Percentiles rank a stretch among this genome's conserved stretches.
These are phyloP conservation scores for Nomia melanderi DNA, from an alignment of 1,140 invertebrate genomes.

Conservation along the genomic window DNA sequence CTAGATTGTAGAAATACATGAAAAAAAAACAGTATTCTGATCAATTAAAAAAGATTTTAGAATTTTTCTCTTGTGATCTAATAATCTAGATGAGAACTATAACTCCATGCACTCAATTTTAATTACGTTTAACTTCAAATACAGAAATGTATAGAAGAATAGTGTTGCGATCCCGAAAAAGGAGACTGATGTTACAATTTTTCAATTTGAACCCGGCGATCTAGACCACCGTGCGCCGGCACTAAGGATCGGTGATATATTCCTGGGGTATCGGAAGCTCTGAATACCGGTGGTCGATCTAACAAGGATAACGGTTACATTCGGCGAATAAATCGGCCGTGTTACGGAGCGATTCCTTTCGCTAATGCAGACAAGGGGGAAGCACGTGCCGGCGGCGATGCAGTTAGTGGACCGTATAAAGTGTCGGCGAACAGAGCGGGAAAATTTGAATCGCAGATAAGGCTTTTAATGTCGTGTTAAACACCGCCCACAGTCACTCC, in stretches of 20 bases:
- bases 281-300: constrained; percentile 21
- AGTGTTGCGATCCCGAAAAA: too few species aligned
- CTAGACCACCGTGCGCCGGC: too few species aligned
- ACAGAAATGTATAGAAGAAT: too few species aligned
- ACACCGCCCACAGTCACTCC: not conserved
- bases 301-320: constrained; percentile 32
- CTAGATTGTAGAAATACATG: too few species aligned
- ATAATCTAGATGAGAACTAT: too few species aligned
- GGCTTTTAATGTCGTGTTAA: constrained; percentile 28
- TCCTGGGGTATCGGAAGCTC: not conserved
- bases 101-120: too few species aligned
- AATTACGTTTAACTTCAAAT: too few species aligned
- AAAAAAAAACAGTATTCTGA: too few species aligned
- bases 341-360: constrained; percentile 28
- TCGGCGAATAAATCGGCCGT: constrained; percentile 22
- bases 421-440: constrained; percentile 3
- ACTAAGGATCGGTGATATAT: not conserved
- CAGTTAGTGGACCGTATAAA: constrained; percentile 29
- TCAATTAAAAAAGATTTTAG: too few species aligned
- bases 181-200: too few species aligned
- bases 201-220: too few species aligned
- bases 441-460: constrained; percentile 43
- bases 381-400: constrained; percentile 22
- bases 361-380: constrained; percentile 25
- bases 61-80: too few species aligned